These are phyloP conservation scores for Laspeyria flexula DNA, from an alignment of 2,888 invertebrate species.

Conservation along the genomic window DNA sequence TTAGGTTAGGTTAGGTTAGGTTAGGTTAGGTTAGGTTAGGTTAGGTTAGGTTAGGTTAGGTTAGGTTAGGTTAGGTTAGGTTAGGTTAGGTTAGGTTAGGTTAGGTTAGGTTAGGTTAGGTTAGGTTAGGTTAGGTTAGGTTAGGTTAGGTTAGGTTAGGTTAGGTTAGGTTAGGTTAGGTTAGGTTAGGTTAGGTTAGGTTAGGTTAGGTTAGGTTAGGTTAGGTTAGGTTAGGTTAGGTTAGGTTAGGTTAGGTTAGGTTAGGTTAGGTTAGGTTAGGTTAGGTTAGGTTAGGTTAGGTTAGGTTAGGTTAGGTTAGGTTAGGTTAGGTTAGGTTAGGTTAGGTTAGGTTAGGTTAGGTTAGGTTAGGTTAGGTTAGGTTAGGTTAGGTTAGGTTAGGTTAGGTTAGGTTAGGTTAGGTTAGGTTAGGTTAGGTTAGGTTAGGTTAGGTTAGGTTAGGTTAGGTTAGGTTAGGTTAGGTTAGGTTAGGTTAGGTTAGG, in stretches of 20 bases:
- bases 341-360: slow-evolving; percentile 12
- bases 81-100: slow-evolving; percentile 25
- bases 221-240: slow-evolving; percentile 8
- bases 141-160: slow-evolving; percentile 14
- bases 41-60: slow-evolving; percentile 22
- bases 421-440: slow-evolving; percentile 17
- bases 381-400: slow-evolving; percentile 15
- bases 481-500: slow-evolving; percentile 15
- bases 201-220: slow-evolving; percentile 17
- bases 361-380: slow-evolving; percentile 14
- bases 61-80: slow-evolving; percentile 23
- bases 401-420: slow-evolving; percentile 16
- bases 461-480: slow-evolving; percentile 15
- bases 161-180: slow-evolving; percentile 15
- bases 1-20: slow-evolving; percentile 18
- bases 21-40: slow-evolving; percentile 22
- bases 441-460: slow-evolving; percentile 18
- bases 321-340: slow-evolving; percentile 13
- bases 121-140: slow-evolving; percentile 14
- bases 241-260: slow-evolving; percentile 16
- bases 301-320: slow-evolving; percentile 15
- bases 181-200: slow-evolving; percentile 18
- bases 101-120: slow-evolving; percentile 23
- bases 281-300: slow-evolving; percentile 18
- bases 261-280: slow-evolving; percentile 17